Evolutionary conservation across 2,888 invertebrate species (phyloP), one percentile per base, ranked within the genome.

Genomic region (Nezara viridula): DNA sequence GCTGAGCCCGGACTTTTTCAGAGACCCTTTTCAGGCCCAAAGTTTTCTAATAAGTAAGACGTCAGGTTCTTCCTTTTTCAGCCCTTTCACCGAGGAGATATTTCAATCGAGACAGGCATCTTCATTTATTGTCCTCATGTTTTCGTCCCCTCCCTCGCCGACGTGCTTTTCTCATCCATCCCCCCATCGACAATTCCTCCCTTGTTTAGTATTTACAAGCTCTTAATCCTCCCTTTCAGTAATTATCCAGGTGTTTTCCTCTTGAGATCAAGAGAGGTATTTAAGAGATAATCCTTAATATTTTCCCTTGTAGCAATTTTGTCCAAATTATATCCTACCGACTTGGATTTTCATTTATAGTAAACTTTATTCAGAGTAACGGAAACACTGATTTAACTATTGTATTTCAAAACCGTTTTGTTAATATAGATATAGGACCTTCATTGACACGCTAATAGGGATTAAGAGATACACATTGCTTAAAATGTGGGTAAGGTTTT

Each of bases 121-220:
- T 66, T 32, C 66, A 66, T 66, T 66, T 66, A 66, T 66, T 66
- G 66, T 66, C 66, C 66, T 66, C 66, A 32, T 66, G 66, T 66
- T 66, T 60, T 32, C 32, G 16, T 1, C 32, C 66, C 66, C 32
- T 14, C 32, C 32, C 66, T 1, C 27, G 7, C 60, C 60, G 12
- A 32, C 14, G 7, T 55, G 55, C 55, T 60, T 60, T 66, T 32
- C 66, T 32, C 32, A 32, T 66, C 66, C 66, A 5, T 27, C 7
- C n/a, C 27, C 14, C 60, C 10, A 44, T 10, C 60, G 3, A 27
- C 24, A 60, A 60, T 27, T 14, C 66, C 14, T 27, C 60, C 14
- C 27, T 66, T 66, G 32, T 66, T 66, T 66, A 66, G 32, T 66
- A 32, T 32, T 32, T 66, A 32, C 27, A 66, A 66, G 32, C 32